A percentile compares a stretch with the other conserved stretches of the same genome.
Evolutionary conservation across 2,888 invertebrate species (phyloP).

Genomic region (Acleris laterana): DNA sequence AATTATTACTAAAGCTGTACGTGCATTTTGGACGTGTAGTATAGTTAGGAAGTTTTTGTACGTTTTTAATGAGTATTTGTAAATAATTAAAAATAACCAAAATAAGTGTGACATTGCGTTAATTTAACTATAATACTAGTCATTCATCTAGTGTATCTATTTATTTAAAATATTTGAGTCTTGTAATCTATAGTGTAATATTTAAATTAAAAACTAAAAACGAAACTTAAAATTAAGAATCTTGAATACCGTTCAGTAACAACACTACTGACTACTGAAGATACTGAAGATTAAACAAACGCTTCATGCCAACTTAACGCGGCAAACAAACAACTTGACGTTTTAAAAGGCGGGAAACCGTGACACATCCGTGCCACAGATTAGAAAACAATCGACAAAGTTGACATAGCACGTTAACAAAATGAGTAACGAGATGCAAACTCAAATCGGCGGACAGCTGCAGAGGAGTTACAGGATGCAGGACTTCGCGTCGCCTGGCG

Average conservation of each 20-base stretch:
- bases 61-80: conserved; percentile 52
- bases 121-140: conserved; percentile 79
- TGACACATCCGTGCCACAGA: conserved; percentile 23
- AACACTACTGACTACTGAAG: no score
- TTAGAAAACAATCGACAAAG: conserved; percentile 8
- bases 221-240: conserved; percentile 43
- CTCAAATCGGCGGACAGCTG: conserved; percentile 75
- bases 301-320: conserved; percentile 6
- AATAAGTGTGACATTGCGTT: conserved; percentile 66
- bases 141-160: conserved; percentile 83
- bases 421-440: conserved; percentile 67
- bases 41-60: conserved; percentile 52
- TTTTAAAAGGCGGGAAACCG: conserved; percentile 19
- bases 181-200: conserved; percentile 50
- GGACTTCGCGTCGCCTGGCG: conserved; percentile 82
- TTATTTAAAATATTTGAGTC: conserved; percentile 55
- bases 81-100: conserved; percentile 59
- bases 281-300: background rate
- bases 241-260: conserved; percentile 26
- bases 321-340: conserved; percentile 4
- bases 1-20: conserved; percentile 57
- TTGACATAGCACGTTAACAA: conserved; percentile 15
- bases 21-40: conserved; percentile 68
- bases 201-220: conserved; percentile 43
- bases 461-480: conserved; percentile 82